Base-by-base conservation (phyloP, 2,797 vertebrate species). In the Nothura maculosa region DNA sequence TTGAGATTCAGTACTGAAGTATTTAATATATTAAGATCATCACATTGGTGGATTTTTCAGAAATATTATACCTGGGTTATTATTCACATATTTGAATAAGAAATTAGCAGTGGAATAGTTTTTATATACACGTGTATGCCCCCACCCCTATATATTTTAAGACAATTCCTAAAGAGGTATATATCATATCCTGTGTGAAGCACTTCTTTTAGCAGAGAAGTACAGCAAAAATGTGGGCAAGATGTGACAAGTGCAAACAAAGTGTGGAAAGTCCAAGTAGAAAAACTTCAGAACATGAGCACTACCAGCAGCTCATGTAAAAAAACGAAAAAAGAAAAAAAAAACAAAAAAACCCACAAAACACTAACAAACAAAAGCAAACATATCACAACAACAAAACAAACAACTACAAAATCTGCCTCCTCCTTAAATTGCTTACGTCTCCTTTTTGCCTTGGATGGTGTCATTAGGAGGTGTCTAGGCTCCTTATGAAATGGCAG, bases 71-170 rank as follows among this genome's bases (percentile, higher is more conserved):
- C 40, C 20, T 73, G n/a, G 28, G 5, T 15, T 86, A 63, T 24
- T 50, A 28, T 15, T 34, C 48, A 50, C 15, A 34, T 32, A 66
- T 67, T 36, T 28, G 66, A 87, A 61, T 57, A 73, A 63, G 50
- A 45, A 87, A 85, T 40, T 19, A 81, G 27, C 13, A 70, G 7
- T 67, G n/a, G 45, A 55, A 43, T 5, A 74, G 67, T n/a, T 55
- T 55, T 55, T 58, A 68, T 19, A 13, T 5, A 12, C 1, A 14
- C 22, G 5, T 11, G 4, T 11, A 36, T 24, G 42, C 0, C 0
- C 2, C 9, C 1, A 4, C 12, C 12, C 40, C 40, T 13, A 14
- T 13, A 40, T 40, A 45, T 57, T 52, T 30, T 50, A 50, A 62
- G 36, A 50, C 9, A 21, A 8, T 40, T 57, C 77, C 27, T 32